Conservation (phyloP, 2,888 invertebrate genomes). For the Erynnis tages region DNA sequence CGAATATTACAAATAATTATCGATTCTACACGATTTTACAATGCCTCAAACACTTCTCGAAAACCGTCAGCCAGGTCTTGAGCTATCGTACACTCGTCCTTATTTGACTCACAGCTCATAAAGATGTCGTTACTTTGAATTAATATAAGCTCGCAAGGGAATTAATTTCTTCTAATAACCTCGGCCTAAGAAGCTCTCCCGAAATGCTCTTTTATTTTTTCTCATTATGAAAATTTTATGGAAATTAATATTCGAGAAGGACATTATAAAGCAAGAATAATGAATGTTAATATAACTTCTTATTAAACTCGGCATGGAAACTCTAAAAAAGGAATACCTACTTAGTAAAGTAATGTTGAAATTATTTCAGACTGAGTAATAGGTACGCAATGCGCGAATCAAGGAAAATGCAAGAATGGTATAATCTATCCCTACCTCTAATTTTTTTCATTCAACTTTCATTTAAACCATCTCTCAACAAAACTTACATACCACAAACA, state of each 20-base stretch:
- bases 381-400: too few relatives aligned
- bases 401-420: too few relatives aligned
- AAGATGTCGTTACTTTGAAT: conserved; percentile 71
- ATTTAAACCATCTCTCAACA: too few relatives aligned
- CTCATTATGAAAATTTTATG: conserved; percentile 25
- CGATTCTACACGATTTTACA: too few relatives aligned
- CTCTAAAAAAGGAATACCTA: background rate
- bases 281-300: conserved; percentile 8
- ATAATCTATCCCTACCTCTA: too few relatives aligned
- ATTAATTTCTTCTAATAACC: conserved; percentile 61
- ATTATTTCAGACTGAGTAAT: too few relatives aligned
- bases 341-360: background rate
- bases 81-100: conserved; percentile 68
- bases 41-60: too few relatives aligned
- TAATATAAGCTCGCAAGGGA: conserved; percentile 59
- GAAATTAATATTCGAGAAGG: conserved; percentile 17
- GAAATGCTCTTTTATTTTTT: conserved; percentile 21
- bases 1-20: too few relatives aligned
- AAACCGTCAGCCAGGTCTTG: too few relatives aligned
- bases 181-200: conserved; percentile 38
- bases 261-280: conserved; percentile 13
- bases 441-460: too few relatives aligned
- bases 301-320: background rate
- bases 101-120: conserved; percentile 74
- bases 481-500: too few relatives aligned